Conservation (phyloP, 2,888 invertebrate genomes). For the Plemyria rubiginata region DNA sequence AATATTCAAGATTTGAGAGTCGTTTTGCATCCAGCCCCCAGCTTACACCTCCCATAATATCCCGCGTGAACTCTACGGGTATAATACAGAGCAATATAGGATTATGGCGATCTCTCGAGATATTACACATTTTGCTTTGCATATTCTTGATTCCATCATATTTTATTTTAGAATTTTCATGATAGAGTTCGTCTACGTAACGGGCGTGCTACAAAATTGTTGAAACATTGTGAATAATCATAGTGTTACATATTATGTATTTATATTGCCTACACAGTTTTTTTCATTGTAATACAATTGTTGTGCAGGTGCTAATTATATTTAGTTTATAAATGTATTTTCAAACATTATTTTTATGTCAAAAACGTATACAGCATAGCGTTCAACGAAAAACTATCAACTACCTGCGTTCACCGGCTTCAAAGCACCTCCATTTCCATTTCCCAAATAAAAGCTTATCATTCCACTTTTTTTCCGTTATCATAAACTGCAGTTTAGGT, state of each 20-base stretch:
- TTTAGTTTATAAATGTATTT: background rate
- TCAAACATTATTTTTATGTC: background rate
- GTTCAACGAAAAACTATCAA: background rate
- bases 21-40: conserved; percentile 29
- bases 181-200: conserved; percentile 12
- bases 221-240: no score
- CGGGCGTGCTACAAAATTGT: background rate
- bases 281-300: background rate
- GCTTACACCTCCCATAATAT: conserved; percentile 37
- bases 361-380: background rate
- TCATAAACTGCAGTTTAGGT: conserved; percentile 24
- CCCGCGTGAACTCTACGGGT: conserved; percentile 26
- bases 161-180: conserved; percentile 21
- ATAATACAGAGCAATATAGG: conserved; percentile 36
- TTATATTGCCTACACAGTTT: background rate
- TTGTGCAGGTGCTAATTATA: no score
- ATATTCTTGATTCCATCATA: conserved; percentile 32
- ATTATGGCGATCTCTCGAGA: conserved; percentile 33
- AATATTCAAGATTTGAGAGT: conserved; percentile 33
- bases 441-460: conserved; percentile 11
- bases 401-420: conserved; percentile 1
- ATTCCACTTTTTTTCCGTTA: conserved; percentile 17
- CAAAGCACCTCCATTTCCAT: conserved; percentile 1
- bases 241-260: background rate
- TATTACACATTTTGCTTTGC: conserved; percentile 34